Evolutionary conservation across 2,888 invertebrate genomes (phyloP), one percentile per base, ranked within the genome.

Genomic region (Coremacera marginata): DNA sequence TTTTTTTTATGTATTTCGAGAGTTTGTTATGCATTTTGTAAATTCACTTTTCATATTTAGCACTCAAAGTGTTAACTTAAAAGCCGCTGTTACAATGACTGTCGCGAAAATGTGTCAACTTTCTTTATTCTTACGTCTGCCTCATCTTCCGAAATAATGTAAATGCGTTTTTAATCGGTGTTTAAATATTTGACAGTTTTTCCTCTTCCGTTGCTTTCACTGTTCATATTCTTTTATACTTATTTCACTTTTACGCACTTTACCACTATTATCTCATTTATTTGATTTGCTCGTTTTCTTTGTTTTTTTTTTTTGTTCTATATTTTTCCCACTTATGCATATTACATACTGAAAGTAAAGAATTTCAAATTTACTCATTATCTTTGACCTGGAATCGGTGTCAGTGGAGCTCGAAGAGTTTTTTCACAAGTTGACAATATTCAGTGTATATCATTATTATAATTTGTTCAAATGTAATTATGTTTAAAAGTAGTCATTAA

Each of bases 121-220:
- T 44, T 11, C 44, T 11, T 44, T 44, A 3, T 44, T 44, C 14
- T 2, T 11, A 11, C 11, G 11, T 44, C 14, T 44, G 44, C 2
- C 44, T 22, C 60, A 25, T 27, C 2, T 14, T 16, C 60, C 5
- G 5, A 60, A 11, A 8, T 2, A n/a, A 7, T 19, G 37, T 22
- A 60, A 71, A 71, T 71, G 57, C 37, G 22, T 71, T 71, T 71
- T 60, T 71, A 71, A 71, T 71, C 27, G n/a, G 37, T 19, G 34
- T 71, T 51, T n/a, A 71, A 70, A 57, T 37, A 37, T 34, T 37
- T 60, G 71, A 44, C 37, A 71, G 44, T 71, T 34, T 57, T 37
- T 71, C 60, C 60, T 44, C 44, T 44, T 14, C 44, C 1, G 44
- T 34, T 37, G 25, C 27, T 51, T 14, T 22, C 22, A 49, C n/a